These are phyloP conservation scores for Bucorvus abyssinicus DNA, from an alignment of 2,797 vertebrate genomes.

Conservation along the genomic window DNA sequence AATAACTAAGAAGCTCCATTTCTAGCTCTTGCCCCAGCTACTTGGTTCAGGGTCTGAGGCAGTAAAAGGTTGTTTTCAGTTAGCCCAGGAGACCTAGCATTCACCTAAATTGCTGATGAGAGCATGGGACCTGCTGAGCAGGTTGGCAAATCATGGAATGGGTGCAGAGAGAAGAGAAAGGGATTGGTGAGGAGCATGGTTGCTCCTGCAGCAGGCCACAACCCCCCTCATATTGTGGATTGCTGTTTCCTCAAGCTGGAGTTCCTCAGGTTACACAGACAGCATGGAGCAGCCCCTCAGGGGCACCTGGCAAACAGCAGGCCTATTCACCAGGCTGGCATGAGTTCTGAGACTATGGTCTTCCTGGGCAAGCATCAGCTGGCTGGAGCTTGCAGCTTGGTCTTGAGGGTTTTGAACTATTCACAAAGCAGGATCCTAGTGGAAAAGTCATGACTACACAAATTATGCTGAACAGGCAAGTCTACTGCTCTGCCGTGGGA, in stretches of 20 bases:
- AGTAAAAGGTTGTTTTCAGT: neutral
- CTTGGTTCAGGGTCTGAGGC: neutral
- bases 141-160: neutral
- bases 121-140: neutral
- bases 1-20: neutral
- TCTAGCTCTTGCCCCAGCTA: neutral
- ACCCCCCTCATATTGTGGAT: neutral
- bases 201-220: neutral
- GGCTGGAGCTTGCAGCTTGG: neutral
- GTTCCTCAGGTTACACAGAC: neutral
- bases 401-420: neutral
- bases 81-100: neutral
- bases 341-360: neutral
- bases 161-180: neutral
- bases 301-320: neutral
- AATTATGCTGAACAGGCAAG: neutral
- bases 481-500: neutral
- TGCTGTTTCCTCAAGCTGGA: neutral
- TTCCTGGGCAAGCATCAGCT: slow-evolving; percentile 13
- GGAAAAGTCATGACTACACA: neutral
- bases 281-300: neutral
- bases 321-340: neutral
- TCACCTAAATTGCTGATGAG: neutral
- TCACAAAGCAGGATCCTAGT: neutral
- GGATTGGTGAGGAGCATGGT: neutral